Conservation (phyloP, 1,140 invertebrate genomes). For the Bombus cullumanus region DNA sequence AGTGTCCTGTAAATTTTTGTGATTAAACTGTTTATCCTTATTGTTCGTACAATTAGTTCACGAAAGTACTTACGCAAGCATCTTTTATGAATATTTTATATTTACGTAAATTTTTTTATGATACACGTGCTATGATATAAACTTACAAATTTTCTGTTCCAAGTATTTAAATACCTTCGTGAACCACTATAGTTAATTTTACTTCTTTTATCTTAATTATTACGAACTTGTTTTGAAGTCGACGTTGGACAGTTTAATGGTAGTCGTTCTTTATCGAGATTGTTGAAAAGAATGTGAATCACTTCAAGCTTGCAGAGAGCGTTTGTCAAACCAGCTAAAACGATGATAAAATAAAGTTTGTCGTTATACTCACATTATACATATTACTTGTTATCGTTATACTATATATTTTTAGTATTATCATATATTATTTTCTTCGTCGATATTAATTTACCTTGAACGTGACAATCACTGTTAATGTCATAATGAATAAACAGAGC, state of each 20-base stretch:
- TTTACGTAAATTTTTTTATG: not conserved
- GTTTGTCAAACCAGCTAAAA: slow-evolving; percentile 37
- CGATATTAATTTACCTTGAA: slow-evolving; percentile 61
- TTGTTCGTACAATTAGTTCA: not conserved
- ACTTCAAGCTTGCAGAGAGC: slow-evolving; percentile 25
- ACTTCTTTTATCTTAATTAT: not conserved
- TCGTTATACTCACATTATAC: too few species aligned
- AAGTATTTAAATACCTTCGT: too few species aligned
- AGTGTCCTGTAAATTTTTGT: slow-evolving; percentile 44
- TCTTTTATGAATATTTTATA: not conserved
- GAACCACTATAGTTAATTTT: too few species aligned
- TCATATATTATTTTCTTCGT: not conserved
- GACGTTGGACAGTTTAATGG: not conserved
- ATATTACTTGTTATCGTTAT: too few species aligned
- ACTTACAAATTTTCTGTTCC: too few species aligned
- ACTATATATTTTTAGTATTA: not conserved
- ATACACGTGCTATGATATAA: too few species aligned
- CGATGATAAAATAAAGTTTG: not conserved
- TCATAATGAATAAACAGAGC: slow-evolving; percentile 65
- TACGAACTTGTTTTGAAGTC: not conserved
- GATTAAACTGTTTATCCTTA: not conserved
- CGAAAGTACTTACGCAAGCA: not conserved
- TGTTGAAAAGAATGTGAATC: slow-evolving; percentile 56
- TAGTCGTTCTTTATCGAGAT: slow-evolving; percentile 44
- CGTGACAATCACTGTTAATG: slow-evolving; percentile 51